A percentile compares a stretch with the other conserved stretches of the same genome.
Evolutionary conservation across 2,888 invertebrate species (phyloP).

Genomic region (Drosophila recens): DNA sequence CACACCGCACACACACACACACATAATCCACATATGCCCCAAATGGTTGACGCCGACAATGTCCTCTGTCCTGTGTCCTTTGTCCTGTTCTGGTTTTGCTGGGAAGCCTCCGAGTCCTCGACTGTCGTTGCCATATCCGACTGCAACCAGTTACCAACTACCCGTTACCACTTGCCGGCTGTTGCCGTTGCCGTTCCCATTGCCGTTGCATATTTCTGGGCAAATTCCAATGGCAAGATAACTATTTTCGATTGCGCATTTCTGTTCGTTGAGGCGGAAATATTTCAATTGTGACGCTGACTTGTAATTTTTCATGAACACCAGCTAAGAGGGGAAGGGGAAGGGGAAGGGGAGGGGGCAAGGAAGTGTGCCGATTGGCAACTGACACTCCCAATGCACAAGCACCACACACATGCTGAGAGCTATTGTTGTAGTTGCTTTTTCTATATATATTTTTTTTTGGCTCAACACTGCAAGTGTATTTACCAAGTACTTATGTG

Average conservation of each 20-base stretch:
- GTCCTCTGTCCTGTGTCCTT: constrained; percentile 30
- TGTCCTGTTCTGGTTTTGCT: constrained; percentile 7
- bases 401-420: constrained; percentile 3
- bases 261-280: constrained; percentile 79
- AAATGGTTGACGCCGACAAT: constrained; percentile 44
- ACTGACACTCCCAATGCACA: constrained; percentile 58
- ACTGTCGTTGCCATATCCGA: constrained; percentile 46
- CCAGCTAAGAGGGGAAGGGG: constrained; percentile 26
- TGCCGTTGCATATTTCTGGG: constrained; percentile 71
- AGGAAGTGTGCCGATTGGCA: constrained; percentile 15
- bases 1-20: no score
- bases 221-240: constrained; percentile 69
- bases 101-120: constrained; percentile 6
- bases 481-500: constrained; percentile 42
- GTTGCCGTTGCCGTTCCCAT: constrained; percentile 24
- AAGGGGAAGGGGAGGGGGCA: background rate
- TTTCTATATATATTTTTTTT: constrained; percentile 29
- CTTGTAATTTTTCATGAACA: constrained; percentile 80
- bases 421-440: constrained; percentile 38
- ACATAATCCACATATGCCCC: constrained; percentile 62
- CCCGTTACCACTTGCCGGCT: constrained; percentile 17
- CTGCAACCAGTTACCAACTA: constrained; percentile 28
- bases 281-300: constrained; percentile 81
- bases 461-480: constrained; percentile 58
- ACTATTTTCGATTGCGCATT: constrained; percentile 80